A percentile compares a stretch with the other conserved stretches of the same genome.
Evolutionary conservation across 2,888 invertebrate genomes (phyloP).

Genomic region (Ochropacha duplaris): DNA sequence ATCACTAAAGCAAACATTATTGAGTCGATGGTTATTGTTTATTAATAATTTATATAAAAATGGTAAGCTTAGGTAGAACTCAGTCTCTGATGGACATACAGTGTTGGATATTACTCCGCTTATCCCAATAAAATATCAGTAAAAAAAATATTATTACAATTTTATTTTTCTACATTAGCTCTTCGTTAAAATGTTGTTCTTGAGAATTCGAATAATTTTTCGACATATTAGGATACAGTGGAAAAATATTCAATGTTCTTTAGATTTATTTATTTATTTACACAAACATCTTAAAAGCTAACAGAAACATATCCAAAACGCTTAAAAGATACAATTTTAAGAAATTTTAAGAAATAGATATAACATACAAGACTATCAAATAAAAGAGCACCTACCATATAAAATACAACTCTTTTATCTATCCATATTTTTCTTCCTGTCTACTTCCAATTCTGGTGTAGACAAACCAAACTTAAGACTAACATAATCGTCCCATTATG

Average conservation of each 20-base stretch:
- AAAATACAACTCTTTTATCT: not conserved
- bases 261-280: too few relatives aligned
- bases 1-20: not conserved
- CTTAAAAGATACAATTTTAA: too few relatives aligned
- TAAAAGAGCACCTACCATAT: not conserved
- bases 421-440: not conserved
- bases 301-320: too few relatives aligned
- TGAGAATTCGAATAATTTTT: too few relatives aligned
- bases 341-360: too few relatives aligned
- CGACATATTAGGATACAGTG: too few relatives aligned
- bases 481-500: slow-evolving; percentile 10
- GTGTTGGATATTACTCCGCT: not conserved
- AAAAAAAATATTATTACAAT: not conserved
- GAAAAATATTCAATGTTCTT: not conserved
- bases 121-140: not conserved
- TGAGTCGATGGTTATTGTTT: not conserved
- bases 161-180: too few relatives aligned
- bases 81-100: not conserved
- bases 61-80: not conserved
- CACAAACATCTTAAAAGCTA: too few relatives aligned
- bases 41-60: not conserved
- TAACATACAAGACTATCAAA: not conserved
- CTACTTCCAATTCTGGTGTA: not conserved
- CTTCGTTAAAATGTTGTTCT: too few relatives aligned
- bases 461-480: not conserved